Base-by-base conservation (phyloP, 2,797 vertebrate species). In the Geotrypetes seraphini region DNA sequence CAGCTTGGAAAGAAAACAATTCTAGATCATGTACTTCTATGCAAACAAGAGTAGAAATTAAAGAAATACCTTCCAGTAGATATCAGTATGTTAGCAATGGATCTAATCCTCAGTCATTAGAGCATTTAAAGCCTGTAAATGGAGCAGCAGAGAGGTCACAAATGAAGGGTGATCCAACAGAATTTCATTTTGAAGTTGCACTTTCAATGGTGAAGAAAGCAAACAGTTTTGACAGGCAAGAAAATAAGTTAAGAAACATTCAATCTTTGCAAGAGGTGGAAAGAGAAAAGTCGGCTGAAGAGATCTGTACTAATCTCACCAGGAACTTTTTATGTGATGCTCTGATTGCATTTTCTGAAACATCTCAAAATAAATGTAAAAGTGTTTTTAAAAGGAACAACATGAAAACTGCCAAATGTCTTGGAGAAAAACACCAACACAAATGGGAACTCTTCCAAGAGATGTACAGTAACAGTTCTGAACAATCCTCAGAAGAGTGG, bases 291-390 rank as follows among this genome's bases (percentile, higher is more conserved):
- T 39, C 27, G 7, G 22, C 56, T 19, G 41, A 46, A 16, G 25
- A 59, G 18, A 31, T 64, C 19, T 47, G 62, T 15, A 45, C 28
- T 11, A 39, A 41, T 33, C 56, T 67, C 3, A 2, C 42, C 40
- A 35, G 36, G 30, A 61, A 49, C 10, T 37, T 72, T 35, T 45
- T 70, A 10, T 17, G 33, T 2, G 68, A 74, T 8, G 7, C 57
- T 2, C 51, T 67, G 31, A 47, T 48, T 9, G 33, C 22, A 1
- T 38, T 61, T 25, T 53, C 45, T 2, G 47, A 37, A 48, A 15
- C 26, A 16, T 45, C 37, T 20, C 46, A 44, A 41, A 16, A 34
- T 19, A 66, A 43, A 36, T 39, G 31, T 24, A 40, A 21, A 46
- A 47, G 6, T 28, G 30, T 22, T 43, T 49, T 46, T 40, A 37